These are phyloP conservation scores for Myotis davidii DNA, from an alignment of 2,113 vertebrate genomes.

Conservation along the genomic window DNA sequence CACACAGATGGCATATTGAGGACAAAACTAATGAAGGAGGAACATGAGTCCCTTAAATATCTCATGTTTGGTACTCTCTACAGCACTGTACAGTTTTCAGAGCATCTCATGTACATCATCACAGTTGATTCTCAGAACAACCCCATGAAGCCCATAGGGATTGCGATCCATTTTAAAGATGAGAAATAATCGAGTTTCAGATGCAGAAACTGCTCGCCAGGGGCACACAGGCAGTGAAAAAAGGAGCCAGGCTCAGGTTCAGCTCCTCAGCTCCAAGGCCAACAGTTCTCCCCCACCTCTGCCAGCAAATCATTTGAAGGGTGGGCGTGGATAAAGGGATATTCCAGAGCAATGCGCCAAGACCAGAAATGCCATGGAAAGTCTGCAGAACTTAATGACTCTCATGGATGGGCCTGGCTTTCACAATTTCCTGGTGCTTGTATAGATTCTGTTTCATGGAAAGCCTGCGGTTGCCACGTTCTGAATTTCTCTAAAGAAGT, in stretches of 20 bases:
- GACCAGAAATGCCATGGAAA: background rate
- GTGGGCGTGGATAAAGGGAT: background rate
- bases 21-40: background rate
- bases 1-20: background rate
- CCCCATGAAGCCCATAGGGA: background rate
- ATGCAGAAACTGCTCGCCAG: background rate
- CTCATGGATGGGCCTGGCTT: background rate
- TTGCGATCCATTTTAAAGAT: background rate
- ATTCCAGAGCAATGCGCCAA: background rate
- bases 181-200: background rate
- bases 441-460: background rate
- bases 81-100: background rate
- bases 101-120: background rate
- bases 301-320: background rate
- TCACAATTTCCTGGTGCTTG: background rate
- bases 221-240: background rate
- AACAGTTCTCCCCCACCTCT: background rate
- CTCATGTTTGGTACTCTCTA: background rate
- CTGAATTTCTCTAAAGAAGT: background rate
- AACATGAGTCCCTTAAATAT: background rate
- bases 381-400: background rate
- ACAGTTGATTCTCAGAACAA: background rate
- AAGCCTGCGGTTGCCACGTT: background rate
- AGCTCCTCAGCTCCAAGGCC: background rate
- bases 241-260: background rate